Conservation (phyloP, 2,888 invertebrate genomes). For the Boloria euphrosyne region DNA sequence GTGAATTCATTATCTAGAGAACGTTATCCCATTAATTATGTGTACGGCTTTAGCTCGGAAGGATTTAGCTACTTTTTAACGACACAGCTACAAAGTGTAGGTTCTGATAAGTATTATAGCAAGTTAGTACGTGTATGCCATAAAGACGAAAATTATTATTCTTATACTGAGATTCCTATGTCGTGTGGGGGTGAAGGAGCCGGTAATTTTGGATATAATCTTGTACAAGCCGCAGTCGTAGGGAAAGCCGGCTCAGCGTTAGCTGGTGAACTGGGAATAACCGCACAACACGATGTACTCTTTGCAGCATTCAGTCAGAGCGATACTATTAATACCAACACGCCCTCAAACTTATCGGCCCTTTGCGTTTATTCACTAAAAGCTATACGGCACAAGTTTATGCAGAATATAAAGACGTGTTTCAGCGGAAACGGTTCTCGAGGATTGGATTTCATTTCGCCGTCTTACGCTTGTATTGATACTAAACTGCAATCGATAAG, state of each 20-base stretch:
- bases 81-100: constrained; percentile 93
- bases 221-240: constrained; percentile 96
- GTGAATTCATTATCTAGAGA: constrained; percentile 95
- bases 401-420: constrained; percentile 97
- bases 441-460: constrained; percentile 96
- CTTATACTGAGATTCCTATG: constrained; percentile 98
- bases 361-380: constrained; percentile 97
- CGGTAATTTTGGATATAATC: constrained; percentile 90
- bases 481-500: constrained; percentile 96
- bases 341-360: constrained; percentile 88
- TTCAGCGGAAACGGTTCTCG: constrained; percentile 93
- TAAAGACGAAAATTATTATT: constrained; percentile 97
- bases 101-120: constrained; percentile 92
- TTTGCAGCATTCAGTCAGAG: constrained; percentile 97
- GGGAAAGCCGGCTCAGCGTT: constrained; percentile 97
- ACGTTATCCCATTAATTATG: constrained; percentile 96
- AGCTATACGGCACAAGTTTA: constrained; percentile 95
- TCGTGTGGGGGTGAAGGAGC: constrained; percentile 92
- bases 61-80: constrained; percentile 98
- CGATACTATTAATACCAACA: constrained; percentile 86
- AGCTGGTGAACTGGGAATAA: constrained; percentile 94
- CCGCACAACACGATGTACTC: constrained; percentile 96
- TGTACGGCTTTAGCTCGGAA: constrained; percentile 97
- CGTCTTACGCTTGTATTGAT: constrained; percentile 92
- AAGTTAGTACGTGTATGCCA: constrained; percentile 97